phyloP scores from a whole-genome alignment of 1,140 invertebrate genomes.

The Pogonomyrmex barbatus region DNA sequence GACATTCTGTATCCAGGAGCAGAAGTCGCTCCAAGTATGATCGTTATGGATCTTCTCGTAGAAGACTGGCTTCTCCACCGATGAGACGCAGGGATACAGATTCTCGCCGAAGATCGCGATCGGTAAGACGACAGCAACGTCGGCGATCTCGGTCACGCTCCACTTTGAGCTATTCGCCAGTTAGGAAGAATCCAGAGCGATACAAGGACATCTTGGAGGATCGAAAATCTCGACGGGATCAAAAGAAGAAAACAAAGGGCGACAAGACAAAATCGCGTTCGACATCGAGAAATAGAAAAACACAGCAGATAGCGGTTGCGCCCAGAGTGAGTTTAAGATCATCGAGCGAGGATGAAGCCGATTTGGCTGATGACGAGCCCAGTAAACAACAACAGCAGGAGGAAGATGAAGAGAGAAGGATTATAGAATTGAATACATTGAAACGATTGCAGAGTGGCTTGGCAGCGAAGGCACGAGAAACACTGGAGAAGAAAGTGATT shows the following conservation, averaged over 20 bases:
- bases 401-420: conserved; percentile 84
- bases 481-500: conserved; percentile 81
- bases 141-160: conserved; percentile 81
- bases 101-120: conserved; percentile 73
- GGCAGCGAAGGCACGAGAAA: conserved; percentile 88
- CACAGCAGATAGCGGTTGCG: conserved; percentile 84
- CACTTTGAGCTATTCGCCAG: conserved; percentile 89
- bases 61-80: conserved; percentile 55
- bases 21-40: conserved; percentile 80
- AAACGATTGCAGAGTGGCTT: conserved; percentile 88
- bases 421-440: conserved; percentile 88
- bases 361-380: conserved; percentile 86
- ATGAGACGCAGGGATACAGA: conserved; percentile 61
- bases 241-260: conserved; percentile 72
- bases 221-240: conserved; percentile 82
- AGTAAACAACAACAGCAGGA: conserved; percentile 72
- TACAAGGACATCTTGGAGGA: conserved; percentile 87
- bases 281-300: conserved; percentile 66
- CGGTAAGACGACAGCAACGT: conserved; percentile 67
- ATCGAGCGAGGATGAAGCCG: conserved; percentile 88
- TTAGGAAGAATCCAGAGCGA: conserved; percentile 88
- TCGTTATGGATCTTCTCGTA: conserved; percentile 76
- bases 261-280: conserved; percentile 79
- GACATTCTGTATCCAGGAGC: conserved; percentile 80
- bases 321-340: conserved; percentile 87